Evolutionary conservation across 2,797 vertebrate genomes (phyloP).

Genomic region (Sebastes diploproa): DNA sequence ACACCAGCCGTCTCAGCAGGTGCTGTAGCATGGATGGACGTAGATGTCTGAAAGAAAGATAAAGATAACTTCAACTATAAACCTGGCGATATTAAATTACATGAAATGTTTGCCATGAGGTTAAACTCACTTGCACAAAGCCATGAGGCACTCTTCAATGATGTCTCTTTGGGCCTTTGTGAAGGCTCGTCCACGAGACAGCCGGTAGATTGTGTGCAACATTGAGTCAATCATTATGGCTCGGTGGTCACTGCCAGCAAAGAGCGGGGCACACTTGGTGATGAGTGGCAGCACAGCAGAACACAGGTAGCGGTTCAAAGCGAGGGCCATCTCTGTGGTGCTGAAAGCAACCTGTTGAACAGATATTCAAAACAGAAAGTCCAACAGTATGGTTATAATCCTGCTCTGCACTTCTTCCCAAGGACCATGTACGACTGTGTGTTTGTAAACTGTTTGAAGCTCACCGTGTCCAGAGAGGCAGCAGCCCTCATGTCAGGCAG

Average conservation of each 20-base stretch:
- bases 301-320: conserved; percentile 94
- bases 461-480: conserved; percentile 93
- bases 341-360: conserved; percentile 87
- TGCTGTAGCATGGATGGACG: conserved; percentile 96
- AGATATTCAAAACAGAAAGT: not conserved
- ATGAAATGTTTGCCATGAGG: not conserved
- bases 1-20: conserved; percentile 91
- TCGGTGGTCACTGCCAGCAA: conserved; percentile 93
- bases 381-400: not conserved
- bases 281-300: conserved; percentile 92
- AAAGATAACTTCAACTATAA: not conserved
- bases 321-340: conserved; percentile 97
- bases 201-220: conserved; percentile 95
- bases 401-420: not conserved
- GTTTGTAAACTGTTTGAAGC: conserved; percentile 21
- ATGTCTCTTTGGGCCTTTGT: conserved; percentile 96
- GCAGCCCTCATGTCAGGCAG: conserved; percentile 95
- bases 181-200: conserved; percentile 92
- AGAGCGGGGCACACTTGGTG: conserved; percentile 94
- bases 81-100: not conserved
- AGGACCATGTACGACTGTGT: not conserved
- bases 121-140: conserved; percentile 87
- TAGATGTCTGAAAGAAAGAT: conserved; percentile 82
- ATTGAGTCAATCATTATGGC: conserved; percentile 99
- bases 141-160: conserved; percentile 96